phyloP scores from a whole-genome alignment of 2,797 vertebrate species.

The Decapterus maruadsi region DNA sequence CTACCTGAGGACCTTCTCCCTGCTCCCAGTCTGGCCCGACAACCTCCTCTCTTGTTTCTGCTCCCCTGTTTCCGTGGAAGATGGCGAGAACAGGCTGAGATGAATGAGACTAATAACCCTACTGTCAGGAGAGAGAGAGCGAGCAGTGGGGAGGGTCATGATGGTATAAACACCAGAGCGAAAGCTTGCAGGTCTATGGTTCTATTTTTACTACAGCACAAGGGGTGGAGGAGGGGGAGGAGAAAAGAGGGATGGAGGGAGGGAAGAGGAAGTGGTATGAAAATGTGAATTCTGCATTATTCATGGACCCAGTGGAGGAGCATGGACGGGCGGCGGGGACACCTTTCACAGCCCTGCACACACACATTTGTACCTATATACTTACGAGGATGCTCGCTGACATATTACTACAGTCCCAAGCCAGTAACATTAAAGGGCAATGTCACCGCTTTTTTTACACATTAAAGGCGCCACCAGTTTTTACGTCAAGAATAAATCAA shows the following conservation, averaged over 20 bases:
- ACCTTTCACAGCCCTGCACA: slow-evolving; percentile 54
- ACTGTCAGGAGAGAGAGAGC: slow-evolving; percentile 65
- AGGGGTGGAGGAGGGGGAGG: slow-evolving; percentile 55
- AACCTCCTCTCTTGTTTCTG: slow-evolving; percentile 65
- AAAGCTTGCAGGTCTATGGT: slow-evolving; percentile 76
- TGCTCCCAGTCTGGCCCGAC: slow-evolving; percentile 62
- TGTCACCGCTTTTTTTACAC: background rate
- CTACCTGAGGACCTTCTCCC: slow-evolving; percentile 68
- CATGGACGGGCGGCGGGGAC: slow-evolving; percentile 47
- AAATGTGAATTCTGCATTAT: slow-evolving; percentile 83
- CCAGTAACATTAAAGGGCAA: background rate
- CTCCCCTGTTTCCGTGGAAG: slow-evolving; percentile 55
- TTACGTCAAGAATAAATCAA: slow-evolving; percentile 11
- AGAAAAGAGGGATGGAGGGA: slow-evolving; percentile 48
- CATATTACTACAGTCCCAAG: background rate
- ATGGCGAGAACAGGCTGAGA: slow-evolving; percentile 66
- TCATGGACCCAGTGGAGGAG: slow-evolving; percentile 74
- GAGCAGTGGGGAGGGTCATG: slow-evolving; percentile 63
- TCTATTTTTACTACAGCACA: slow-evolving; percentile 82
- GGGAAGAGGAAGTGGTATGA: slow-evolving; percentile 76
- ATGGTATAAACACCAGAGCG: slow-evolving; percentile 79
- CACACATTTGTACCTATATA: slow-evolving; percentile 12
- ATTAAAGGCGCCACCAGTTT: slow-evolving; percentile 7
- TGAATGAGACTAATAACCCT: slow-evolving; percentile 75
- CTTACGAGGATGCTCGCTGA: slow-evolving; percentile 3